These are phyloP conservation scores for Brachypteracias leptosomus DNA, from an alignment of 2,113 vertebrate species.

Conservation along the genomic window DNA sequence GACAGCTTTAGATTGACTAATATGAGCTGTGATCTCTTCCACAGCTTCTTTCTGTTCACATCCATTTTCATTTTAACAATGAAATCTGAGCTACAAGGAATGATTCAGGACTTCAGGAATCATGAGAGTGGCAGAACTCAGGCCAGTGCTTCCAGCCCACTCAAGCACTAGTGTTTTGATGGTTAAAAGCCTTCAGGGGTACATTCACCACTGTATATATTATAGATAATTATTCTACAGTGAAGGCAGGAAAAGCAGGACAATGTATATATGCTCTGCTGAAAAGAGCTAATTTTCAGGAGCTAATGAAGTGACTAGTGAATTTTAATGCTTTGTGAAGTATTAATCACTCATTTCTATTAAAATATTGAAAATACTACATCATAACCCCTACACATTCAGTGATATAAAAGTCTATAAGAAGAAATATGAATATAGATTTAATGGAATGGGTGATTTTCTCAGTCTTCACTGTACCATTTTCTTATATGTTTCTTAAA, in stretches of 20 bases:
- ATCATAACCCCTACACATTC: neutral
- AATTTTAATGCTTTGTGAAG: neutral
- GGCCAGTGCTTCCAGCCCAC: neutral
- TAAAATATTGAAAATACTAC: neutral
- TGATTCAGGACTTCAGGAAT: neutral
- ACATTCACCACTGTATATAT: neutral
- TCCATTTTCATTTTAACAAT: neutral
- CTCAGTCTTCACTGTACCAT: neutral
- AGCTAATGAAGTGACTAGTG: neutral
- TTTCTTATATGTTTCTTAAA: neutral
- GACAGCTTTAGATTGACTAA: neutral
- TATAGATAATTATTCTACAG: neutral
- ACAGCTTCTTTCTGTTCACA: neutral
- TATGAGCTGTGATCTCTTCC: neutral
- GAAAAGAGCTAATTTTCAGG: neutral
- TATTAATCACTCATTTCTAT: neutral
- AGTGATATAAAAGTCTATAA: neutral
- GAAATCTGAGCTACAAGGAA: neutral
- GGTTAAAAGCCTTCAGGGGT: neutral
- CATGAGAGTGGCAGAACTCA: neutral
- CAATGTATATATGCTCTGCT: neutral
- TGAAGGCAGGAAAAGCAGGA: neutral
- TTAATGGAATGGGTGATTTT: neutral
- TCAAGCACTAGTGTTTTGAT: neutral
- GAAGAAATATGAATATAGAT: neutral